A percentile compares a stretch with the other conserved stretches of the same genome.
phyloP scores from a whole-genome alignment of 2,797 vertebrate species.

The Hippoglossus hippoglossus region DNA sequence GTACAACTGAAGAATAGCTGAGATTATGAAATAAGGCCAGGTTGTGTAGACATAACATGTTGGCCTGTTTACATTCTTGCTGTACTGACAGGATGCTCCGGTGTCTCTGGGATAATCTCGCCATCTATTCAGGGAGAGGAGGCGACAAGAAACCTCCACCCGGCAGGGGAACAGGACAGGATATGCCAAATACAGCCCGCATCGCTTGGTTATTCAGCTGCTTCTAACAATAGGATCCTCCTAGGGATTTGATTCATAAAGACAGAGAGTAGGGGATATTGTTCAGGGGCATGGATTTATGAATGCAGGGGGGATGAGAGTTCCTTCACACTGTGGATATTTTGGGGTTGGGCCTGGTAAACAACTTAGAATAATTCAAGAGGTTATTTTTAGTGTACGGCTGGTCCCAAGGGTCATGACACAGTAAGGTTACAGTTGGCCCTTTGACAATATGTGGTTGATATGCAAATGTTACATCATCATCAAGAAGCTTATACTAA shows the following conservation, averaged over 20 bases:
- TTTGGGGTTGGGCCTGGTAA: conserved; percentile 43
- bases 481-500: conserved; percentile 1
- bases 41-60: conserved; percentile 83
- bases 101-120: conserved; percentile 71
- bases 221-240: conserved; percentile 66
- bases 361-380: conserved; percentile 33
- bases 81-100: conserved; percentile 77
- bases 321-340: conserved; percentile 42
- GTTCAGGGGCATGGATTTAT: conserved; percentile 39
- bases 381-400: conserved; percentile 29
- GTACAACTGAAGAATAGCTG: conserved; percentile 17
- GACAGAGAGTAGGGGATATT: conserved; percentile 44
- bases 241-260: conserved; percentile 64
- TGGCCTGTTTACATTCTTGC: conserved; percentile 87
- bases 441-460: not conserved
- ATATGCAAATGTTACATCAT: not conserved
- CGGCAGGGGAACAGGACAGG: conserved; percentile 58
- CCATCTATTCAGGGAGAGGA: conserved; percentile 70
- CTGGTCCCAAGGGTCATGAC: conserved; percentile 1
- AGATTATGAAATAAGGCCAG: conserved; percentile 77
- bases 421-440: not conserved
- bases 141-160: conserved; percentile 49
- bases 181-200: conserved; percentile 69
- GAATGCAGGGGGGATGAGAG: conserved; percentile 26
- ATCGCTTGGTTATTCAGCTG: conserved; percentile 64